phyloP scores from a whole-genome alignment of 2,113 vertebrate genomes.

The Hydrochoerus hydrochaeris region DNA sequence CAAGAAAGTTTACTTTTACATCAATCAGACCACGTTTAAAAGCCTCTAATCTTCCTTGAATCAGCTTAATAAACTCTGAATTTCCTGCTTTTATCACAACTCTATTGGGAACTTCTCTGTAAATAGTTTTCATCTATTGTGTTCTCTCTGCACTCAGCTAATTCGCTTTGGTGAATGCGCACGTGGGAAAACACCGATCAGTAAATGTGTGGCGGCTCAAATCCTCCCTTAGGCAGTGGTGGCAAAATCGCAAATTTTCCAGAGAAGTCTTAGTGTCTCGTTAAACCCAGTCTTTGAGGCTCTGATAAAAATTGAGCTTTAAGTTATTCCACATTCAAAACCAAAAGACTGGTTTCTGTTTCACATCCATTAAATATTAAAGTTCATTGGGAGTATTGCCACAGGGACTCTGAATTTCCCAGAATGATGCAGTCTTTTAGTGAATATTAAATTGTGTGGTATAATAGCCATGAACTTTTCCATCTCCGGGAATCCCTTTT shows the following conservation, averaged over 20 bases:
- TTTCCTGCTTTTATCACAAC: slow-evolving; percentile 74
- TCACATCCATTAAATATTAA: slow-evolving; percentile 49
- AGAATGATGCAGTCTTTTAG: slow-evolving; percentile 55
- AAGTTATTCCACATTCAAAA: slow-evolving; percentile 40
- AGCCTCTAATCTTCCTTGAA: slow-evolving; percentile 70
- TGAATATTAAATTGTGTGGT: slow-evolving; percentile 27
- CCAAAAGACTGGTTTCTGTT: slow-evolving; percentile 28
- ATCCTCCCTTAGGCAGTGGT: background rate
- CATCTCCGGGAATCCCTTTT: slow-evolving; percentile 53
- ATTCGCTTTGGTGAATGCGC: background rate
- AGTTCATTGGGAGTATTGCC: slow-evolving; percentile 26
- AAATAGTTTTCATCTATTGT: slow-evolving; percentile 55
- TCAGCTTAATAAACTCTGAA: slow-evolving; percentile 76
- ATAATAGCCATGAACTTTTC: slow-evolving; percentile 33
- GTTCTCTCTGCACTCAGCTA: background rate
- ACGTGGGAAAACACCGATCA: background rate
- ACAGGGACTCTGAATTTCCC: slow-evolving; percentile 58
- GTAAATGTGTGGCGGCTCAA: background rate
- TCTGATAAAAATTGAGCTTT: background rate
- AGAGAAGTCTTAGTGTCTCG: background rate
- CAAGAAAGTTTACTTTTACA: slow-evolving; percentile 70
- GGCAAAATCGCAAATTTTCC: background rate
- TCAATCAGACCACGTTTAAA: slow-evolving; percentile 73
- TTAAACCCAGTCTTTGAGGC: slow-evolving; percentile 38
- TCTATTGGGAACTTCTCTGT: slow-evolving; percentile 51